A percentile compares a stretch with the other conserved stretches of the same genome.
Evolutionary conservation across 2,113 vertebrate genomes (phyloP).

Genomic region (Megaceryle maxima): DNA sequence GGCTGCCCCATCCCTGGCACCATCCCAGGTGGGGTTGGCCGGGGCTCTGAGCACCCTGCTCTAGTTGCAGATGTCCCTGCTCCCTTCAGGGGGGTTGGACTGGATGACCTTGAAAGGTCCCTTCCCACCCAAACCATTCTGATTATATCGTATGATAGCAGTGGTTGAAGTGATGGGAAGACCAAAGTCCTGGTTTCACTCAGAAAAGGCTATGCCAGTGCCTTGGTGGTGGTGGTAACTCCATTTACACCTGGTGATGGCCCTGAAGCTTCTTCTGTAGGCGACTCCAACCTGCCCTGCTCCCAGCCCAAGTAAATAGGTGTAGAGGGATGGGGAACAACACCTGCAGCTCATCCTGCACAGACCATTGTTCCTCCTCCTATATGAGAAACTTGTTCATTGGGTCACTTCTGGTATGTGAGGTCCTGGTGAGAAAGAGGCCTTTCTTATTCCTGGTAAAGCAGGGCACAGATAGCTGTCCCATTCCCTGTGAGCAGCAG

Average conservation of each 20-base stretch:
- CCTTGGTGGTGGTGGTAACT: not conserved
- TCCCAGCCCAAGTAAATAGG: not conserved
- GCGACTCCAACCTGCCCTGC: not conserved
- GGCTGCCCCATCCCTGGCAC: no score
- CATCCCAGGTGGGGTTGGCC: no score
- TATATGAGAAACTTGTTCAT: rapidly evolving
- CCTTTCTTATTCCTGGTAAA: not conserved
- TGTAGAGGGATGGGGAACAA: not conserved
- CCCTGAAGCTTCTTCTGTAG: rapidly evolving
- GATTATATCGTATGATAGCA: not conserved
- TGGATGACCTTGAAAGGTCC: no score
- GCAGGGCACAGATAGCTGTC: not conserved
- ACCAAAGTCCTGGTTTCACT: not conserved
- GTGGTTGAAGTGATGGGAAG: not conserved
- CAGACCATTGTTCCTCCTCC: not conserved
- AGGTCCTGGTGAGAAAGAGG: not conserved
- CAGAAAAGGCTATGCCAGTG: rapidly evolving
- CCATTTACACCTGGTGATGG: not conserved
- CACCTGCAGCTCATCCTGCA: rapidly evolving
- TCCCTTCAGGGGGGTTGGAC: not conserved
- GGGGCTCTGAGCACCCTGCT: no score
- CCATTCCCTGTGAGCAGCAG: rapidly evolving
- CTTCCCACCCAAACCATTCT: no score
- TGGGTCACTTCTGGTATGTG: not conserved
- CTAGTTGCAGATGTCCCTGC: no score